Percentiles rank a stretch among this genome's conserved stretches.
phyloP scores from a whole-genome alignment of 2,888 invertebrate genomes.

The Abrostola tripartita region DNA sequence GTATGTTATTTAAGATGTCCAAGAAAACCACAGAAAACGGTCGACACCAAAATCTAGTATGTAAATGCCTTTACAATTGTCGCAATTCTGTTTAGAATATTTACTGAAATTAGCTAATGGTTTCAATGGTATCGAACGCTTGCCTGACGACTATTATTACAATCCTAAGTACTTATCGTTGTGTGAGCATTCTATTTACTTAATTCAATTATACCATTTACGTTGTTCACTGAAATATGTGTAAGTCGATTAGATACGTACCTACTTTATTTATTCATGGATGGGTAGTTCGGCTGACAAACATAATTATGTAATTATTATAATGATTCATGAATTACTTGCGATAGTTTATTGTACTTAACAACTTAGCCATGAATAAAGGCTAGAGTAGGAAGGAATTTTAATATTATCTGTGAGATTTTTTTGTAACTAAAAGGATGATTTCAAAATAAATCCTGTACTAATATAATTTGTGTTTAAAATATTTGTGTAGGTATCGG shows the following conservation, averaged over 20 bases:
- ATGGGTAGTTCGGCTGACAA: background rate
- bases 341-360: too few species aligned
- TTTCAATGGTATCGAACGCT: constrained; percentile 26
- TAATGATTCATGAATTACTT: too few species aligned
- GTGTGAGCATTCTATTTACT: constrained; percentile 11
- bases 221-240: constrained; percentile 6
- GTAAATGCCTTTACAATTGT: constrained; percentile 30
- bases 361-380: too few species aligned
- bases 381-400: too few species aligned
- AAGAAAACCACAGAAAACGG: too few species aligned
- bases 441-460: too few species aligned
- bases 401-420: too few species aligned
- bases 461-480: too few species aligned
- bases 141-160: constrained; percentile 27
- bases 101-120: constrained; percentile 51
- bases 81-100: constrained; percentile 23
- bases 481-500: too few species aligned
- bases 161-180: constrained; percentile 6
- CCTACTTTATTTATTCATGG: background rate
- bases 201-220: constrained; percentile 10
- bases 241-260: background rate
- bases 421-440: too few species aligned
- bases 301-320: too few species aligned
- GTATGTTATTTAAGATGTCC: too few species aligned
- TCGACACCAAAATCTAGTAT: constrained; percentile 12